phyloP scores from a whole-genome alignment of 2,888 invertebrate species.

The Parapristionchus giblindavisi region DNA sequence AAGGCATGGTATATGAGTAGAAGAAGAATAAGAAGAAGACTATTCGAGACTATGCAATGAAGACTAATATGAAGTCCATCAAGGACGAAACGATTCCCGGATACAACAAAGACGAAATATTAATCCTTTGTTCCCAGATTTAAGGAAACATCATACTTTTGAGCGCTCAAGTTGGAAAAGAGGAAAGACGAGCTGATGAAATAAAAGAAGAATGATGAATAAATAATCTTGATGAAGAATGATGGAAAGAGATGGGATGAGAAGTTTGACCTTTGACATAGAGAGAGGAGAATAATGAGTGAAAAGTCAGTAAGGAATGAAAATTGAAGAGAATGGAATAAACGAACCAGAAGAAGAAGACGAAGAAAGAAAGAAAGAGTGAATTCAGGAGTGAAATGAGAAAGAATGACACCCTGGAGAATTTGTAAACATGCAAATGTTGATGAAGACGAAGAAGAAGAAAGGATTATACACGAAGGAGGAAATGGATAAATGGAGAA shows the following conservation, averaged over 20 bases:
- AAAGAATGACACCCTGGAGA: slow-evolving; percentile 28
- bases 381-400: not conserved
- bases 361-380: slow-evolving; percentile 8
- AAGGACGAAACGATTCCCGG: slow-evolving; percentile 21
- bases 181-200: no score
- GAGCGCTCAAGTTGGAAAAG: not conserved
- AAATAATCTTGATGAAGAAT: not conserved
- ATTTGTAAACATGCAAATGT: slow-evolving; percentile 20
- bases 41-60: slow-evolving; percentile 12
- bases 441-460: slow-evolving; percentile 20
- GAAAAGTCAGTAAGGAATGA: not conserved
- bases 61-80: not conserved
- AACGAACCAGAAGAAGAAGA: not conserved
- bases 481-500: slow-evolving; percentile 22
- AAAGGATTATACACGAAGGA: no score
- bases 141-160: not conserved
- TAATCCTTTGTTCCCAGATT: slow-evolving; percentile 20
- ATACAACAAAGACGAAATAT: not conserved
- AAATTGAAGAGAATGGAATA: not conserved
- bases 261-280: slow-evolving; percentile 7
- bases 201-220: no score
- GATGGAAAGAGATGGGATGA: not conserved
- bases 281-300: not conserved
- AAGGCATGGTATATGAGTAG: slow-evolving; percentile 1
- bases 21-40: slow-evolving; percentile 16